phyloP scores from a whole-genome alignment of 2,113 vertebrate species.

The Elaphurus davidianus region DNA sequence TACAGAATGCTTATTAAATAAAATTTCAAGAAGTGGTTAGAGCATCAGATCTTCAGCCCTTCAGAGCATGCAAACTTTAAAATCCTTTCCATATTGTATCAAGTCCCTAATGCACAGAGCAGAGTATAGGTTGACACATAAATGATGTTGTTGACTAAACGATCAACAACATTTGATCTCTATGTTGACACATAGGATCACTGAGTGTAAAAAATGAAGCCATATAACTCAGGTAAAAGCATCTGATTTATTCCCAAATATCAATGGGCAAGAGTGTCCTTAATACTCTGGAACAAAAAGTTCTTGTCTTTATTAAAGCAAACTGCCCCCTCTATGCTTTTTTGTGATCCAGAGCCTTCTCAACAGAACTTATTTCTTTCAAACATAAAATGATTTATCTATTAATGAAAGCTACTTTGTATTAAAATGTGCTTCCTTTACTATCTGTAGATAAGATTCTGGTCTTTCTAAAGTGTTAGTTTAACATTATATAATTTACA shows the following conservation, averaged over 20 bases:
- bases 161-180: not conserved
- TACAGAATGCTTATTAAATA: slow-evolving; percentile 58
- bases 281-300: slow-evolving; percentile 9
- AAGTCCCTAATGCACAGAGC: not conserved
- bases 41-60: not conserved
- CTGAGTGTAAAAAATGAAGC: not conserved
- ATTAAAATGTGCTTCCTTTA: not conserved
- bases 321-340: not conserved
- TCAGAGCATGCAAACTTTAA: not conserved
- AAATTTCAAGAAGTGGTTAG: slow-evolving; percentile 39
- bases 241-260: not conserved
- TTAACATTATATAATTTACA: not conserved
- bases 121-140: not conserved
- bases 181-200: not conserved
- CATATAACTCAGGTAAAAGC: not conserved
- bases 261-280: not conserved
- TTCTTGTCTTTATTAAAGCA: not conserved
- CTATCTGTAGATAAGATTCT: not conserved
- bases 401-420: not conserved
- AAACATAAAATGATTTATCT: not conserved
- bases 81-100: not conserved
- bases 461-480: not conserved
- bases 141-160: not conserved
- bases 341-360: not conserved
- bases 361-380: not conserved